Evolutionary conservation across 92 coral and sea anemone species (phyloP), one percentile per base, ranked within the genome.

Genomic region (Porites divaricata): DNA sequence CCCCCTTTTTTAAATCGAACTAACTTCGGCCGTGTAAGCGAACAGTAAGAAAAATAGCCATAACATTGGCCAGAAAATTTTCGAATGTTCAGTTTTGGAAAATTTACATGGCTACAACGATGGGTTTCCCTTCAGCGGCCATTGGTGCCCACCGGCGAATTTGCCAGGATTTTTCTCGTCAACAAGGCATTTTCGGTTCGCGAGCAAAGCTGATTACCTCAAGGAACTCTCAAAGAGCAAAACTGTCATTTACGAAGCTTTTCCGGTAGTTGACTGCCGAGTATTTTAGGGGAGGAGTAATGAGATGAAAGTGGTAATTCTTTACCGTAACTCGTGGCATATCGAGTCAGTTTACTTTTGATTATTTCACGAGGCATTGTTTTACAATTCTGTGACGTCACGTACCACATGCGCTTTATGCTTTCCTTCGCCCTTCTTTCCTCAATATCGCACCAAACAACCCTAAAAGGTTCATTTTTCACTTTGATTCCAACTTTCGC

Each of bases 381-480:
- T 96, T 96, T 96, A 96, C 99, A 95, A 96, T 96, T 95, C 98
- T 92, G 98, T 96, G 99, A 96, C 99, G 98, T 96, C 99, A 96
- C 98, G 93, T 96, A 96, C 99, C 99, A 96, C 99, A 96, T 96
- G 99, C 99, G 99, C 99, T 95, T 96, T 96, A 96, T 96, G 99
- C 98, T 96, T 95, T 96, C 99, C 99, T 96, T 96, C 98, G 98
- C 98, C 99, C 99, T 95, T 96, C 99, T 96, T 96, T 94, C 99
- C 96, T 95, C 98, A 96, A 95, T 95, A 95, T 95, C 98, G 98
- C 95, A 95, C 92, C 96, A 95, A 95, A 95, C 98, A 95, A 96
- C 98, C 95, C 99, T 95, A 95, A 94, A 94, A 96, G 93, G 94
- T 94, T 91, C 88, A 92, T 91, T 93, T 72, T 85, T 90, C 93